phyloP scores from a whole-genome alignment of 2,888 invertebrate genomes.

The Harpalus rubripes region DNA sequence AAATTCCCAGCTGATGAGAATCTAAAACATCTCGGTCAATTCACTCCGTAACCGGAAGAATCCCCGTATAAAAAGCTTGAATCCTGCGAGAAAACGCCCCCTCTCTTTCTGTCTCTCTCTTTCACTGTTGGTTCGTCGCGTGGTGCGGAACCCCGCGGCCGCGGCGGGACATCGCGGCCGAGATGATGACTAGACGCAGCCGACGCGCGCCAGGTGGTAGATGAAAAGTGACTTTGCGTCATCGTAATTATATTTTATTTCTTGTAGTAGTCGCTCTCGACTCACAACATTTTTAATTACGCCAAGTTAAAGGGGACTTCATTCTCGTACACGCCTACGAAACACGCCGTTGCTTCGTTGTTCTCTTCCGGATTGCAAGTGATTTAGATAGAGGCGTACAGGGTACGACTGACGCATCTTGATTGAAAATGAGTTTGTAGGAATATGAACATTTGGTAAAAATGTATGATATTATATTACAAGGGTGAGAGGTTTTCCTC shows the following conservation, averaged over 20 bases:
- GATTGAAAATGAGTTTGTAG: background rate
- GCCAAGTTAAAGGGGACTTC: constrained; percentile 73
- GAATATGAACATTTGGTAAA: background rate
- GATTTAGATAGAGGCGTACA: background rate
- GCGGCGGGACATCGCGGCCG: constrained; percentile 48
- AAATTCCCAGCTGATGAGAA: no score
- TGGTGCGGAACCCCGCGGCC: constrained; percentile 33
- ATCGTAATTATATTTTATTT: constrained; percentile 75
- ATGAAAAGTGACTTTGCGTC: constrained; percentile 74
- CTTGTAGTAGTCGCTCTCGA: constrained; percentile 69
- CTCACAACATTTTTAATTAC: constrained; percentile 75
- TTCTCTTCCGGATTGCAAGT: constrained; percentile 19
- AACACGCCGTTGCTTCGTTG: background rate
- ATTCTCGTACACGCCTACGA: constrained; percentile 69
- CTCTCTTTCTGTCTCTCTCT: background rate
- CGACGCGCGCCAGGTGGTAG: constrained; percentile 73
- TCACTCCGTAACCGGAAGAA: constrained; percentile 13
- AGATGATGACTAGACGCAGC: constrained; percentile 54
- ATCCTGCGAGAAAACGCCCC: constrained; percentile 1
- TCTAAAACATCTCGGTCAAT: constrained; percentile 20
- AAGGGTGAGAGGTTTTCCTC: no score
- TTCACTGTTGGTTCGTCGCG: background rate
- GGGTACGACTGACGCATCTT: background rate
- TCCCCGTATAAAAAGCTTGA: background rate
- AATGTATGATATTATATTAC: background rate